Evolutionary conservation across 2,113 vertebrate species (phyloP), one percentile per base, ranked within the genome.

Genomic region (Misgurnus anguillicaudatus): DNA sequence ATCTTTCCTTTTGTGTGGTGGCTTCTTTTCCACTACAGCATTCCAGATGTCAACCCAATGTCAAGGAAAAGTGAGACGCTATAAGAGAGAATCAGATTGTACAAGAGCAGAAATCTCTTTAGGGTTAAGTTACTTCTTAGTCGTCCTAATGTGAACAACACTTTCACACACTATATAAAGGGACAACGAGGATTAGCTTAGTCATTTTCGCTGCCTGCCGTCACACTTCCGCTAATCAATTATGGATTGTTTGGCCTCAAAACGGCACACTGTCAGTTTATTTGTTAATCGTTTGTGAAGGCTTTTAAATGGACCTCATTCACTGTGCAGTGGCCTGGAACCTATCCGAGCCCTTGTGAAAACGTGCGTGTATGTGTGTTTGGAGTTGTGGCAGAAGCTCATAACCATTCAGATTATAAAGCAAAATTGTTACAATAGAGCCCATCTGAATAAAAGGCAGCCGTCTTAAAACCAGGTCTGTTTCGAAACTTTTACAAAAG

Each of bases 171-270:
- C 47, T 71, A 31, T 63, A 78, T 63, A 75, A 61, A 57, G 77
- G 63, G 70, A 57, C 55, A 9, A 60, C 82, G 60, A 55, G 90
- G 90, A 92, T 93, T 93, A 90, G 89, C 86, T 91, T 89, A 90
- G 89, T 90, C 87, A 89, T 91, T 87, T 83, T 89, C 78, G 86
- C 75, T 86, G 85, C 86, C 87, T 89, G 88, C 86, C 87, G 89
- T 91, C 89, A 90, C 86, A 86, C 87, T 87, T 75, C 79, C 80
- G 85, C 85, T 89, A 93, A 93, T 93, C 90, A 90, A 92, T 93
- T 92, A 90, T 84, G 68, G 84, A 77, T 84, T 89, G 85, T 87
- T 86, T 82, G 84, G 89, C 86, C 68, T 84, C 75, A 86, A 87
- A 90, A 89, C 75, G 86, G 85, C 84, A 89, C 86, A 86, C 88